phyloP scores from a whole-genome alignment of 1,140 invertebrate genomes.

The Megalopta genalis region DNA sequence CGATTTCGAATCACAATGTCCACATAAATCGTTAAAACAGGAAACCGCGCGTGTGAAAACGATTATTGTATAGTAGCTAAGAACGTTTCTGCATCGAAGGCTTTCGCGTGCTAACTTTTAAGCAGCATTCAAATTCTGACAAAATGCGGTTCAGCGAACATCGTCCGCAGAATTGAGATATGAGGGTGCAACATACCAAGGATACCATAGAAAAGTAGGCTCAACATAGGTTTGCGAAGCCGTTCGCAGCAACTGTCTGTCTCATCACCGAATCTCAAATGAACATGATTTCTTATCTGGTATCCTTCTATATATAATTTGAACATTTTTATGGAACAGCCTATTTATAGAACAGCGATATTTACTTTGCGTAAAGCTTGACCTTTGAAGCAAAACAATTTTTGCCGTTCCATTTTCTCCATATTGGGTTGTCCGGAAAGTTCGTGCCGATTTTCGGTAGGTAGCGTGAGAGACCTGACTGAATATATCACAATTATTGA shows the following conservation, averaged over 20 bases:
- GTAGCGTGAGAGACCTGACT: too few species aligned
- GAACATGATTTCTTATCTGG: background rate
- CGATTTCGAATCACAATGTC: background rate
- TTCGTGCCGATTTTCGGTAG: too few species aligned
- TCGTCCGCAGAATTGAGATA: background rate
- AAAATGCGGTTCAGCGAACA: background rate
- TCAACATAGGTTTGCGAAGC: slow-evolving; percentile 30
- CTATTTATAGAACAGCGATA: too few species aligned
- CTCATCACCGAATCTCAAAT: background rate
- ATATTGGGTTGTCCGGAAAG: too few species aligned
- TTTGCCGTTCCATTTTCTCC: too few species aligned
- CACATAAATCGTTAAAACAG: too few species aligned
- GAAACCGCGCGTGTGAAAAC: background rate
- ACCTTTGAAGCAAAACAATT: too few species aligned
- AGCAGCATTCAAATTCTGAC: background rate
- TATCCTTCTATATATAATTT: too few species aligned
- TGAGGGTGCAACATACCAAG: background rate
- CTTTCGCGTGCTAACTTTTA: background rate
- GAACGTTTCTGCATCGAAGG: too few species aligned
- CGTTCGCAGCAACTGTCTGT: background rate
- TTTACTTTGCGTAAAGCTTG: too few species aligned
- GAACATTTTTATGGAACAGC: too few species aligned
- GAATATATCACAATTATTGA: too few species aligned
- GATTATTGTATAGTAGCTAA: background rate
- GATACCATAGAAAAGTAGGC: slow-evolving; percentile 21